Evolutionary conservation across 2,888 invertebrate genomes (phyloP).

Genomic region (Melipona beecheii): DNA sequence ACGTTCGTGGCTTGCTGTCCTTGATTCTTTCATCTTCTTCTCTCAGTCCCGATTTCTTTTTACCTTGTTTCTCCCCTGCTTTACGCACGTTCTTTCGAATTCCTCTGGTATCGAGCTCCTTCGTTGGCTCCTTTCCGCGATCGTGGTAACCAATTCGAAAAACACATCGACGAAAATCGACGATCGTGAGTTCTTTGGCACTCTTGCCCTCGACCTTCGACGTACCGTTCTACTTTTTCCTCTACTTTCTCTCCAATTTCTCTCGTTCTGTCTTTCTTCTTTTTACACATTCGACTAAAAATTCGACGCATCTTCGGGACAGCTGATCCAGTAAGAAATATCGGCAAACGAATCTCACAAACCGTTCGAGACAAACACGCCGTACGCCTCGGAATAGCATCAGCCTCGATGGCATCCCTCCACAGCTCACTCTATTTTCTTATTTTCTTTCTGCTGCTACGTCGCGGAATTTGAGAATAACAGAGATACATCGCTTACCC

Average conservation of each 20-base stretch:
- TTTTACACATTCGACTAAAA: slow-evolving; percentile 44
- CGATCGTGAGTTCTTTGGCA: slow-evolving; percentile 21
- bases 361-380: slow-evolving; percentile 34
- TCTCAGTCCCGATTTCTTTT: background rate
- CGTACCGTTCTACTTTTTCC: slow-evolving; percentile 4
- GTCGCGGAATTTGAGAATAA: background rate
- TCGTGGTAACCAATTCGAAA: slow-evolving; percentile 30
- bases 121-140: background rate
- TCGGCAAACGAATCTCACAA: slow-evolving; percentile 56
- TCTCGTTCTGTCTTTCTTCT: background rate
- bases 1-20: too few species aligned
- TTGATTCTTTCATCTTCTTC: slow-evolving; percentile 4
- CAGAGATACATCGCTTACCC: too few species aligned
- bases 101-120: background rate
- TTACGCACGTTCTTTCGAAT: background rate
- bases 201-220: background rate
- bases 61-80: too few species aligned
- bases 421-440: background rate
- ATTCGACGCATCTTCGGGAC: slow-evolving; percentile 60
- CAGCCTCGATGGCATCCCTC: slow-evolving; percentile 13
- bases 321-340: slow-evolving; percentile 66
- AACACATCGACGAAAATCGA: slow-evolving; percentile 44
- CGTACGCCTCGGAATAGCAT: slow-evolving; percentile 37
- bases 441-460: background rate
- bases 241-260: background rate